phyloP scores from a whole-genome alignment of 2,888 invertebrate species.

The Scaptomyza caliginosa region DNA sequence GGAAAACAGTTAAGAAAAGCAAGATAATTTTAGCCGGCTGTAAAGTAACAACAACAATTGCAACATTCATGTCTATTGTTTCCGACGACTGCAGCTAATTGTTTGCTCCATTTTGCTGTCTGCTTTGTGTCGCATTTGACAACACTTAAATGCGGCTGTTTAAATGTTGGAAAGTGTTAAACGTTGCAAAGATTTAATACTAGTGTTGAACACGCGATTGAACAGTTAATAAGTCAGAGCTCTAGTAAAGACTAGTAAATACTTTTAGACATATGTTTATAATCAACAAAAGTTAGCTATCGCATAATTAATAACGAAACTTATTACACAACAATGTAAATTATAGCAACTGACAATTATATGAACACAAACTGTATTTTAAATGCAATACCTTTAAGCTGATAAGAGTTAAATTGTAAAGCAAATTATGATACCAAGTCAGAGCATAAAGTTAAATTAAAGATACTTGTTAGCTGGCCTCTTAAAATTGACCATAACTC shows the following conservation, averaged over 20 bases:
- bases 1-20: slow-evolving; percentile 37
- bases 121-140: slow-evolving; percentile 9
- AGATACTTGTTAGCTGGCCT: not conserved
- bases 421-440: not conserved
- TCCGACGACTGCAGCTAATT: slow-evolving; percentile 31
- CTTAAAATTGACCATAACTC: not conserved
- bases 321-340: not conserved
- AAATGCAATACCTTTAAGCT: not conserved
- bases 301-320: not conserved
- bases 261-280: not conserved
- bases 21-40: slow-evolving; percentile 29
- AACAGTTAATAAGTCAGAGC: slow-evolving; percentile 6
- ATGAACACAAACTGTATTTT: slow-evolving; percentile 2
- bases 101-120: slow-evolving; percentile 9
- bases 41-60: slow-evolving; percentile 2
- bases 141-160: slow-evolving; percentile 25
- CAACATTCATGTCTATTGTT: slow-evolving; percentile 45
- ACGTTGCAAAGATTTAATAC: slow-evolving; percentile 5
- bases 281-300: not conserved
- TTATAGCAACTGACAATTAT: not conserved
- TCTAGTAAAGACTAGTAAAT: not conserved
- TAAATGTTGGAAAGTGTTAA: slow-evolving; percentile 28
- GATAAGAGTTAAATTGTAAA: not conserved
- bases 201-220: slow-evolving; percentile 57
- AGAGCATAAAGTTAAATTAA: not conserved